These are phyloP conservation scores for Acrocephalus kingi DNA, from an alignment of 2,113 vertebrate genomes.

Conservation along the genomic window DNA sequence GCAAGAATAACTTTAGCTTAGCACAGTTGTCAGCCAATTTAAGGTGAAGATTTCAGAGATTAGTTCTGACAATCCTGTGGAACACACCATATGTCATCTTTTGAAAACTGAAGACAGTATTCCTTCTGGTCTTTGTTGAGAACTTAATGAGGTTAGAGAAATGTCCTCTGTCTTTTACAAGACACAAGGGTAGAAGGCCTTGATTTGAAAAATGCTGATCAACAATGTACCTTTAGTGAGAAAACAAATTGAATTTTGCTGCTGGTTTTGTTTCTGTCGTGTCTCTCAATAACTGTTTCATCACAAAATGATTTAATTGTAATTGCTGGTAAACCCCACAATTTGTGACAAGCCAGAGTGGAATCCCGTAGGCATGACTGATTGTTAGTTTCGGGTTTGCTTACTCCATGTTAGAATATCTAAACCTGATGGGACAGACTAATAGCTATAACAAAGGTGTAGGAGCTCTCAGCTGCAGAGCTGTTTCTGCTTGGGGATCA, in stretches of 20 bases:
- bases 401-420: not conserved
- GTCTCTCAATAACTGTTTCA: not conserved
- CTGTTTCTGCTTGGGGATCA: not conserved
- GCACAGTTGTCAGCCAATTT: conserved; percentile 60
- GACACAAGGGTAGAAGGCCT: conserved; percentile 1
- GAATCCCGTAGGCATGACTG: not conserved
- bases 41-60: conserved; percentile 66
- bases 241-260: conserved; percentile 41
- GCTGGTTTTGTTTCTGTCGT: not conserved
- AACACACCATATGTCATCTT: conserved; percentile 69
- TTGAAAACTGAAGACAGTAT: conserved; percentile 52
- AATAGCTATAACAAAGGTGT: not conserved
- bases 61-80: conserved; percentile 67
- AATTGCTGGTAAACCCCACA: not conserved
- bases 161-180: conserved; percentile 47
- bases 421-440: not conserved
- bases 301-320: conserved; percentile 33
- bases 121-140: conserved; percentile 66
- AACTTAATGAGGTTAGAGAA: conserved; percentile 64
- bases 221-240: conserved; percentile 8
- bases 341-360: not conserved
- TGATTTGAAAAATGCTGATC: conserved; percentile 21
- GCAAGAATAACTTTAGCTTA: conserved; percentile 48
- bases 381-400: not conserved
- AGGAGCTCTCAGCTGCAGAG: not conserved